Evolutionary conservation across 2,797 vertebrate species (phyloP), one percentile per base, ranked within the genome.

Genomic region (Ceryle rudis): DNA sequence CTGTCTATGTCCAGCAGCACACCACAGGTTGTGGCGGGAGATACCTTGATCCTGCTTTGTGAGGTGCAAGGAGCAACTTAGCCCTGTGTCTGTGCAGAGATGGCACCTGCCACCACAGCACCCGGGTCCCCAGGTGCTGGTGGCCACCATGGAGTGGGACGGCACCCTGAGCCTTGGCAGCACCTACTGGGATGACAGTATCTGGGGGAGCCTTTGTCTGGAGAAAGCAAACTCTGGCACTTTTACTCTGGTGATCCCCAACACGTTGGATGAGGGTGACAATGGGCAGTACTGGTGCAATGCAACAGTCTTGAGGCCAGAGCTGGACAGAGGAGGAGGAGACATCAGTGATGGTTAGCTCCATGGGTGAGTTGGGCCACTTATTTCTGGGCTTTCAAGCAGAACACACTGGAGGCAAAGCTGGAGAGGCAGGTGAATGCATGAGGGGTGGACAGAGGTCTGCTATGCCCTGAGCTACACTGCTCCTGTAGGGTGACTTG

Each of bases 81-180:
- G 97, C 72, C 97, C 90, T 18, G 93, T 99, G n/a, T 99, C 98
- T 0, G 83, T 99, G 86, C 94, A 35, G 25, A 99, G 99, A 99
- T 98, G 98, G 96, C 98, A 96, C 71, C 92, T 95, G 90, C 77
- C 93, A 3, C 71, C 5, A 0, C 62, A 66, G 14, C 26, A 35
- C 4, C 52, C 39, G 0, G 62, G 74, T 5, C 15, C 9, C 17
- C 88, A 91, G 10, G 77, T 81, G 71, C 75, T 75, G 5, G 77
- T 99, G 86, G 96, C 98, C 55, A 62, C 94, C 92, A 96, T 99
- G 62, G 97, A 67, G 57, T 84, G 3, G 67, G 98, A 99, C 0
- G 99, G 99, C 46, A 97, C 95, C 0, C 67, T 98, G 25, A 96
- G 92, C 62, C 97, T 98, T 47, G 98, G 98, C 11, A 71, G 97